Evolutionary conservation across 2,888 invertebrate genomes (phyloP).

Genomic region (Spodoptera picta): DNA sequence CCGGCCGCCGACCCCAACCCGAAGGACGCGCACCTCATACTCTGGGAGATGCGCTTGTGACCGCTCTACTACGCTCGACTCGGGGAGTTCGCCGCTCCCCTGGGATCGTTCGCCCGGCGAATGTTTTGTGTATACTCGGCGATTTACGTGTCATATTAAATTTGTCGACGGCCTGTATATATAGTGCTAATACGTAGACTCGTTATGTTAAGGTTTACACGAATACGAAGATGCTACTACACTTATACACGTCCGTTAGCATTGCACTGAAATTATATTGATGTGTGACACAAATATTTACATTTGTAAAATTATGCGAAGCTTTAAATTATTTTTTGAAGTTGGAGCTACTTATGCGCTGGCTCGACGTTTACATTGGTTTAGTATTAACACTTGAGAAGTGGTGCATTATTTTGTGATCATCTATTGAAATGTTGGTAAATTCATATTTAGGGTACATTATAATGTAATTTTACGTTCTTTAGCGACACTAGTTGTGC

Average conservation of each 20-base stretch:
- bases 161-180: constrained; percentile 65
- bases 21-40: constrained; percentile 95
- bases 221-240: constrained; percentile 41
- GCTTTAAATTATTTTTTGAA: constrained; percentile 87
- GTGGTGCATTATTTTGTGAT: constrained; percentile 84
- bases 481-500: constrained; percentile 31
- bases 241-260: constrained; percentile 36
- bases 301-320: constrained; percentile 78
- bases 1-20: constrained; percentile 92
- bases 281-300: constrained; percentile 65
- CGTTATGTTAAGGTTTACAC: constrained; percentile 43
- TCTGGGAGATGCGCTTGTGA: constrained; percentile 93
- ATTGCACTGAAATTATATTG: constrained; percentile 47
- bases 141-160: constrained; percentile 75
- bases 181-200: constrained; percentile 60
- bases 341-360: constrained; percentile 61
- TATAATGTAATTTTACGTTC: constrained; percentile 42
- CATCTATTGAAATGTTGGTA: constrained; percentile 74
- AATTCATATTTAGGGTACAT: constrained; percentile 51
- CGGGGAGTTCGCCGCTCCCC: constrained; percentile 19
- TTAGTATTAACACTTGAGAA: constrained; percentile 66
- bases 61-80: constrained; percentile 31
- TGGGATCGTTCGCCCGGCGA: constrained; percentile 43
- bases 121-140: constrained; percentile 54
- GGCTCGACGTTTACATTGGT: constrained; percentile 73